Conservation (phyloP, 2,888 invertebrate genomes). For the Seira ritae region DNA sequence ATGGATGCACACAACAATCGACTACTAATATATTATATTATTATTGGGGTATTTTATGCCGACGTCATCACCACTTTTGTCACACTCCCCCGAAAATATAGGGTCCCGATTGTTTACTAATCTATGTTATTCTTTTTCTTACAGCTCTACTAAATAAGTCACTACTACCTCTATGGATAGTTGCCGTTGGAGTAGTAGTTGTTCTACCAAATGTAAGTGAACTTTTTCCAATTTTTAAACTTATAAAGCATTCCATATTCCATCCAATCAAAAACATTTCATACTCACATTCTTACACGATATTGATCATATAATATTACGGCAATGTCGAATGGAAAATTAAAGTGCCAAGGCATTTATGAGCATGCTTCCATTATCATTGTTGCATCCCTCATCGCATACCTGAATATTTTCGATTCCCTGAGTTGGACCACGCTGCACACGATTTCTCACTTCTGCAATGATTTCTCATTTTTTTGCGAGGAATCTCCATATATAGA, state of each 20-base stretch:
- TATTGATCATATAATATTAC: background rate
- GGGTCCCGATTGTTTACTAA: background rate
- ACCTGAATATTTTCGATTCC: background rate
- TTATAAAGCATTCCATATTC: background rate
- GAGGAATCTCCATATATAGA: background rate
- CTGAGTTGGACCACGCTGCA: background rate
- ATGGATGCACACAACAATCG: constrained; percentile 16
- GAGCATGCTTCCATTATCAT: no score
- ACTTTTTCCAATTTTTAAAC: constrained; percentile 8
- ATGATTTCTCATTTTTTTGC: background rate
- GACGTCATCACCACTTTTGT: constrained; percentile 28
- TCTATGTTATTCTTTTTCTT: constrained; percentile 55
- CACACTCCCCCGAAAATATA: constrained; percentile 8
- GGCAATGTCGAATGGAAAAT: no score
- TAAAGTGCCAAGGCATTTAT: no score
- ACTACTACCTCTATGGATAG: constrained; percentile 74
- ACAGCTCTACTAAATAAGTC: constrained; percentile 73
- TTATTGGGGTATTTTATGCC: constrained; percentile 33
- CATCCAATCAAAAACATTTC: constrained; percentile 2
- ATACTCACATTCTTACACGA: background rate
- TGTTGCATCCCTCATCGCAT: background rate
- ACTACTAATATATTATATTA: constrained; percentile 11
- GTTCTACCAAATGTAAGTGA: constrained; percentile 73
- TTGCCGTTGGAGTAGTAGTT: constrained; percentile 73
- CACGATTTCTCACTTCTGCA: constrained; percentile 1